Conservation (phyloP, 2,888 invertebrate genomes). For the Bombyx huttoni region DNA sequence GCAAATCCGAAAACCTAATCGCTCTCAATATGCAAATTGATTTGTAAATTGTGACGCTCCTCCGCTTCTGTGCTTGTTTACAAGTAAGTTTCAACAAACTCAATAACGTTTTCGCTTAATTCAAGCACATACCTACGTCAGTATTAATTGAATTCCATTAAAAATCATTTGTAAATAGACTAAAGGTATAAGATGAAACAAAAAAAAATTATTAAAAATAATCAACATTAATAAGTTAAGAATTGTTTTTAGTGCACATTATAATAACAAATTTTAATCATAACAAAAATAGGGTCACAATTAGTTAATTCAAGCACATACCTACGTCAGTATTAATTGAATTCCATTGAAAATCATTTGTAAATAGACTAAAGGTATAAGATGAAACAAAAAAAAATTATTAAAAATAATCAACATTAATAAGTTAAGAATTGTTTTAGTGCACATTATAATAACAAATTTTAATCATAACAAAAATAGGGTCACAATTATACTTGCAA, state of each 20-base stretch:
- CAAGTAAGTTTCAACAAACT: not conserved
- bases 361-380: not conserved
- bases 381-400: too few species aligned
- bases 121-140: not conserved
- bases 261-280: too few species aligned
- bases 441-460: too few species aligned
- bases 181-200: not conserved
- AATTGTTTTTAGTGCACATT: too few species aligned
- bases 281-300: too few species aligned
- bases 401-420: too few species aligned
- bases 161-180: constrained; percentile 1
- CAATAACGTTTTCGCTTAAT: not conserved
- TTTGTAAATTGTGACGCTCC: constrained; percentile 5
- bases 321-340: constrained; percentile 1
- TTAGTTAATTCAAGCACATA: not conserved
- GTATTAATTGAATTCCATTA: not conserved
- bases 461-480: too few species aligned
- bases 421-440: too few species aligned
- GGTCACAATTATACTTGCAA: too few species aligned
- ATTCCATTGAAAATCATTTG: not conserved
- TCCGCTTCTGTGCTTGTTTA: not conserved
- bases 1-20: constrained; percentile 15
- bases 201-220: too few species aligned
- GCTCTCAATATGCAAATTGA: constrained; percentile 15
- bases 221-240: too few species aligned